Evolutionary conservation across 2,888 invertebrate species (phyloP), one percentile per base, ranked within the genome.

Genomic region (Polyommatus iphigenia): DNA sequence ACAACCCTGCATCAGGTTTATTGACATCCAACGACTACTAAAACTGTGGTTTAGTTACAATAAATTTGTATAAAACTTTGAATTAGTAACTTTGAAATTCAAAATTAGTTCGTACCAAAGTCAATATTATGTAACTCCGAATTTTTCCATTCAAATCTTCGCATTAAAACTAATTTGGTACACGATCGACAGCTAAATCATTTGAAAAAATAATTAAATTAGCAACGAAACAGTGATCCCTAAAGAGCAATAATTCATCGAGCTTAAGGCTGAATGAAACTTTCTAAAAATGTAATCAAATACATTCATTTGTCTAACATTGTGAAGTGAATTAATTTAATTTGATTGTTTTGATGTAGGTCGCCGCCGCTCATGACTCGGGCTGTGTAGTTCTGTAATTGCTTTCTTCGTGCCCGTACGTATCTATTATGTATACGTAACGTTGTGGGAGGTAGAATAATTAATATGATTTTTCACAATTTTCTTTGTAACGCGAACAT

Each of bases 401-500:
- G 88, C 87, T 88, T 89, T 88, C 85, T 84, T 86, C 83, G 82
- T 81, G 80, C 83, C 83, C 84, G 84, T 83, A 83, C 81, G 84
- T 85, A 82, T 84, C 85, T 83, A 82, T 82, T 83, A 84, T 87
- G 54, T 85, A n/a, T n/a, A 87, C 83, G 85, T 84, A 84, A 83
- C 83, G 82, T 82, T 82, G 86, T 84, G 83, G 82, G 84, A 83
- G 84, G 84, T 81, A 82, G 80, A 80, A 79, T 80, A 79, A 79
- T 81, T 80, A 80, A 81, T 81, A 79, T 76, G 78, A 79, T 81
- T 81, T 81, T 80, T 76, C 78, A 81, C 81, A 79, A 81, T 80
- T 81, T 80, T 81, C 80, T 79, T 67, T 80, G 79, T 80, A 79
- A 79, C 78, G 71, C 71, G 76, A 62, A 77, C 72, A 78, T 79